Evolutionary conservation across 2,888 invertebrate species (phyloP), one percentile per base, ranked within the genome.

Genomic region (Harmothoe impar): DNA sequence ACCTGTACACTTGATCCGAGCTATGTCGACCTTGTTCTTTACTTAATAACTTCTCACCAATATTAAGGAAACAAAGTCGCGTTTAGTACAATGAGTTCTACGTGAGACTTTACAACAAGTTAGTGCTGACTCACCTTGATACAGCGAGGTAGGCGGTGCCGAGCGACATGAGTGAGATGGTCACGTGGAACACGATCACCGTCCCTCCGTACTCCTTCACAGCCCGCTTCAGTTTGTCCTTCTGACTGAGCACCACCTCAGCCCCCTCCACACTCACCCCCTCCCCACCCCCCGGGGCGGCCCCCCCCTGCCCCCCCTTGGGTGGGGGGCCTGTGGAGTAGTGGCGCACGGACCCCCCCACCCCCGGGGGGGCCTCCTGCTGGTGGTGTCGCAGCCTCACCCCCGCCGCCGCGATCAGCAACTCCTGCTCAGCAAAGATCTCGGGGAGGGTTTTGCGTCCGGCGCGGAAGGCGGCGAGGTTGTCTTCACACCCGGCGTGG

Each of bases 121-220:
- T n/a, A n/a, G n/a, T n/a, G n/a, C n/a, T n/a, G n/a, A 43, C 77
- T 77, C 97, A 98, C 98, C 98, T 98, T 95, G 98, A 97, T 62
- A 98, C 97, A 91, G 98, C 97, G 91, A 97, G 94, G 96, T 99
- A 99, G 96, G 97, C 98, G 93, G 97, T 96, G 25, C 98, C 98
- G 92, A 99, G 97, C 78, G 98, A 98, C 91, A 97, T 96, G 91
- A 99, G 96, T 43, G 99, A 98, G 94, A 99, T 98, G 92, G 97
- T 96, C 91, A 98, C 96, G 96, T 99, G 99, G 96, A 99, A 98
- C 91, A 98, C 97, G 93, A 98, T 97, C 92, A 98, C 98, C 78
- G 98, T 98, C 25, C 97, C 96, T 92, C 99, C 99, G 96, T 99
- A 99, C 93, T 98, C 98, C 96, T 97, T 97, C 56, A 98, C 96